phyloP scores from a whole-genome alignment of 2,113 vertebrate genomes.

The Desmodus rotundus region DNA sequence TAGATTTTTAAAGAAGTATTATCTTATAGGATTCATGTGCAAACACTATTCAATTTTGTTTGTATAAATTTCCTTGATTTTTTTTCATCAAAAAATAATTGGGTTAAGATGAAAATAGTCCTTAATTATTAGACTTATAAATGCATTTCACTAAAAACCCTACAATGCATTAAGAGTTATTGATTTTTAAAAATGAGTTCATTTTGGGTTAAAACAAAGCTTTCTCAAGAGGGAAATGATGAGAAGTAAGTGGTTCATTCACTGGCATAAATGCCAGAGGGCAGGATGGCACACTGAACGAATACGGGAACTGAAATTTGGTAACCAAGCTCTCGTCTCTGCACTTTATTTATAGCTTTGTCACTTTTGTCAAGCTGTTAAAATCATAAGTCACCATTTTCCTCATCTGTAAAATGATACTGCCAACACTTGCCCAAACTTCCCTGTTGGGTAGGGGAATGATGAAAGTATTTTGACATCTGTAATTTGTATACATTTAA shows the following conservation, averaged over 20 bases:
- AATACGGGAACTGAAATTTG: background rate
- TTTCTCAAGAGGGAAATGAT: background rate
- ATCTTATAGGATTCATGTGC: background rate
- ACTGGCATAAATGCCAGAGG: background rate
- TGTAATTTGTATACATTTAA: conserved; percentile 12
- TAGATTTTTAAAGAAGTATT: background rate
- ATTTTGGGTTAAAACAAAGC: conserved; percentile 35
- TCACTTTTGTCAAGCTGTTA: background rate
- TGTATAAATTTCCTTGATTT: background rate
- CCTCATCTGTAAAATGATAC: background rate
- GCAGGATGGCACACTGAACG: background rate
- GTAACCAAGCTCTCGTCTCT: background rate
- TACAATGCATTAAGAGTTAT: conserved; percentile 26
- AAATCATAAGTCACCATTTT: background rate
- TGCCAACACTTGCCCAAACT: background rate
- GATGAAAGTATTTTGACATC: background rate
- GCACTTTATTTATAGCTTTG: background rate
- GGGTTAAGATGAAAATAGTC: conserved; percentile 18
- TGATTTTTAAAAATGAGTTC: conserved; percentile 53
- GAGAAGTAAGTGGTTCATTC: background rate
- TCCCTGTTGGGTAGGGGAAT: background rate
- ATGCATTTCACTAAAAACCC: conserved; percentile 46
- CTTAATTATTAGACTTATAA: conserved; percentile 54
- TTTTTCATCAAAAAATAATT: conserved; percentile 17
- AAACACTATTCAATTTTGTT: background rate